Evolutionary conservation across 2,888 invertebrate genomes (phyloP), one percentile per base, ranked within the genome.

Genomic region (Pterobdella sp.): DNA sequence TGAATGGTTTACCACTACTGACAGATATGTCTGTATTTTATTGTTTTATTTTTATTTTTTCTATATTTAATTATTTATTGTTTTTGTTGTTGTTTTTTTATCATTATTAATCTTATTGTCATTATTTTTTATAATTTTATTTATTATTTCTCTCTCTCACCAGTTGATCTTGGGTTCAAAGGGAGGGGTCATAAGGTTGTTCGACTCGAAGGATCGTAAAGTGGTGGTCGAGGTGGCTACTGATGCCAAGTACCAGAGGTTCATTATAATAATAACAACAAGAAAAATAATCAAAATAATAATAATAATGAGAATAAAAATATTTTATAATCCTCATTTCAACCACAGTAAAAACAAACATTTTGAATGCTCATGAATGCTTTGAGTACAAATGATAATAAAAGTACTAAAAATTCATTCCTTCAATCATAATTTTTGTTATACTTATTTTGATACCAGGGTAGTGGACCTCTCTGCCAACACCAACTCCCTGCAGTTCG

Each of bases 1-100:
- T 64, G 88, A 88, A 76, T 88, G 88, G 88, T 86, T 87, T 66
- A 85, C 85, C 49, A 87, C 87, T 77, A 86, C 87, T 75, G 88
- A 88, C 78, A 83, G 87, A 77, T 86, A 87, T 78, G 84, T 84
- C 77, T 75, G 81, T 76, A 31, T 67, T 18, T 32, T 31, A 14
- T 7, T 14, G 10, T n/a, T 18, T 64, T 64, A 10, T 14, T 26
- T 18, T 64, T 26, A 18, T n/a, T 64, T 18, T 14, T 64, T n/a
- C 10, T 18, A 26, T 64, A n/a, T 18, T 64, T 10, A 64, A 64
- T 18, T 64, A 18, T 14, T 64, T 26, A 64, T 26, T 29, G 26
- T 34, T 66, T 35, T 34, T 14, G 26, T 66, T 31, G 14, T n/a
- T 31, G 34, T 66, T 66, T 32, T n/a, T 66, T 22, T 22, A 66